Conservation (phyloP, 2,113 vertebrate genomes). For the Osmerus eperlanus region DNA sequence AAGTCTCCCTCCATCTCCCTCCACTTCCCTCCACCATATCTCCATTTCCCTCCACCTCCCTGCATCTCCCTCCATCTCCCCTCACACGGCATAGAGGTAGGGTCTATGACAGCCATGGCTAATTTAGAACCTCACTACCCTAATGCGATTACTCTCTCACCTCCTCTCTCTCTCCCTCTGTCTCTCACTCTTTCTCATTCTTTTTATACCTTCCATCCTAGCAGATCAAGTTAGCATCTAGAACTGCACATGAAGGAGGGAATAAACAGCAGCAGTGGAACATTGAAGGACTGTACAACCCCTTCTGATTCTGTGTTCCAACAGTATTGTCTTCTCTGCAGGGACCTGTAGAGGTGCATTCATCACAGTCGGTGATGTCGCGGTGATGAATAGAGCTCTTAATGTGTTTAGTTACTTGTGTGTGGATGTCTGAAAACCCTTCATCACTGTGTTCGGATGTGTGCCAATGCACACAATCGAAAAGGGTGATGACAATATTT, state of each 20-base stretch:
- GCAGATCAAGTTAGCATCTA: too few species aligned
- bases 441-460: constrained; percentile 26
- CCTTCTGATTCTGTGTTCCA: too few species aligned
- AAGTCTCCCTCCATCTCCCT: not conserved
- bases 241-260: too few species aligned
- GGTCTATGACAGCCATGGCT: not conserved
- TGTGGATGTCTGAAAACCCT: not conserved
- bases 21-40: constrained; percentile 4
- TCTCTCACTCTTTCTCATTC: not conserved
- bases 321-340: too few species aligned
- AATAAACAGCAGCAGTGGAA: not conserved
- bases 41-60: too few species aligned
- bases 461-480: constrained; percentile 6
- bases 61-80: not conserved
- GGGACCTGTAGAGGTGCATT: constrained; percentile 1
- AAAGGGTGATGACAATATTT: not conserved
- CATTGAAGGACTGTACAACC: too few species aligned
- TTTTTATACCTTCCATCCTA: too few species aligned
- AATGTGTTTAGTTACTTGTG: constrained; percentile 5
- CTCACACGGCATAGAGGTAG: not conserved
- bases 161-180: not conserved
- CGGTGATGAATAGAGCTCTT: not conserved
- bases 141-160: constrained; percentile 5
- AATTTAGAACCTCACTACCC: constrained; percentile 4
- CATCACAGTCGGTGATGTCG: constrained; percentile 3